Conservation (phyloP, 2,888 invertebrate genomes). For the Callyntrura guangdongensis region DNA sequence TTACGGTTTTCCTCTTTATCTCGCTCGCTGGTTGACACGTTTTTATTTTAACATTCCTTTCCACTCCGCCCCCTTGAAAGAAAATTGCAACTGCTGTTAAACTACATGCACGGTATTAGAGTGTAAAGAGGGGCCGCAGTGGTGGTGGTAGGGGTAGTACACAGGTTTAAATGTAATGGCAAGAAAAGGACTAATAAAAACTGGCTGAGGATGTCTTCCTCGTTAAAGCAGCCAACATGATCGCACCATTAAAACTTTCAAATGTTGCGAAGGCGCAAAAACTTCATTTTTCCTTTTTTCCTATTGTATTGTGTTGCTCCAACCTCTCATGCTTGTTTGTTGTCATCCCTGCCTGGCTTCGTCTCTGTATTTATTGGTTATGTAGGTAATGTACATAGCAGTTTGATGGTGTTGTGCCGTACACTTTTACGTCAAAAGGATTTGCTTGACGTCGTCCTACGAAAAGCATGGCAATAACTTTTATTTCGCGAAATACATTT, state of each 20-base stretch:
- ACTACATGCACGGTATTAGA: slow-evolving; percentile 38
- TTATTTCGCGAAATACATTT: neutral
- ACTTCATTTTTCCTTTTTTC: neutral
- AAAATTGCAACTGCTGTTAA: slow-evolving; percentile 36
- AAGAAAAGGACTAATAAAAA: neutral
- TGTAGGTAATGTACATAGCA: neutral
- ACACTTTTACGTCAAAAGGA: neutral
- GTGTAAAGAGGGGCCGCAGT: too few species aligned
- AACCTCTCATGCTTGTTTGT: neutral
- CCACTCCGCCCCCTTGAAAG: slow-evolving; percentile 22
- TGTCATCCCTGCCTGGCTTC: neutral
- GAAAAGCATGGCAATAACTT: neutral
- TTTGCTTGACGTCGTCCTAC: neutral
- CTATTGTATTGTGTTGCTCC: neutral
- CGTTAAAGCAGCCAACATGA: slow-evolving; percentile 21
- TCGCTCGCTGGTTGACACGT: slow-evolving; percentile 35
- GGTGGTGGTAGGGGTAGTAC: neutral
- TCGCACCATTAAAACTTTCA: slow-evolving; percentile 46
- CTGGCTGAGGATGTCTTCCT: neutral
- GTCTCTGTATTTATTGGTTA: neutral
- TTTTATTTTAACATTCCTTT: slow-evolving; percentile 26
- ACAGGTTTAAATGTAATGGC: neutral
- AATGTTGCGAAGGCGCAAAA: slow-evolving; percentile 46
- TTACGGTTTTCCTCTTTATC: slow-evolving; percentile 46
- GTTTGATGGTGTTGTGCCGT: neutral